A percentile compares a stretch with the other conserved stretches of the same genome.
These are phyloP conservation scores for Eidolon helvum DNA, from an alignment of 2,113 vertebrate species.

Conservation along the genomic window DNA sequence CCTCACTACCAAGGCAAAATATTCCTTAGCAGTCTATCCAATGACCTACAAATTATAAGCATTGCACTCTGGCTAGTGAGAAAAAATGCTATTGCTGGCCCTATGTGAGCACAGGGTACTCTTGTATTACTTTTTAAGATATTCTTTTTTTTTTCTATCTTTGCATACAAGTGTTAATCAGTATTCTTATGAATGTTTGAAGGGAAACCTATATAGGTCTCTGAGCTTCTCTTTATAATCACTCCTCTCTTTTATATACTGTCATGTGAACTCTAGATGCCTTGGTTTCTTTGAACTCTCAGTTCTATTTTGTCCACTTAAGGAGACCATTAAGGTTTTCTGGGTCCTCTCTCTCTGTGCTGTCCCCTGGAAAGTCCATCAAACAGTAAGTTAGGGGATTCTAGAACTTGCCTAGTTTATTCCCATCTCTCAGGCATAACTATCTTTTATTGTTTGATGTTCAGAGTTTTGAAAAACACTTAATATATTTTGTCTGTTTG, in stretches of 20 bases:
- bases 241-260: background rate
- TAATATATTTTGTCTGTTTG: background rate
- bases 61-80: background rate
- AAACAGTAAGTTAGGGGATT: background rate
- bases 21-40: background rate
- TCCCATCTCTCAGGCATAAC: background rate
- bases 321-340: background rate
- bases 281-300: background rate
- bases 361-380: background rate
- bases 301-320: background rate
- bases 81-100: background rate
- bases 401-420: background rate
- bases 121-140: background rate
- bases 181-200: background rate
- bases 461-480: background rate
- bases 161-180: background rate
- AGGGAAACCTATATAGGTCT: background rate
- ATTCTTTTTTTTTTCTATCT: background rate
- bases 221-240: background rate
- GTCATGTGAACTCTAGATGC: background rate
- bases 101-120: background rate
- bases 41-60: background rate
- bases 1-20: background rate
- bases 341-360: background rate
- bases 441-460: background rate